A percentile compares a stretch with the other conserved stretches of the same genome.
phyloP scores from a whole-genome alignment of 2,113 vertebrate species.

The Myanophis thanlyinensis region DNA sequence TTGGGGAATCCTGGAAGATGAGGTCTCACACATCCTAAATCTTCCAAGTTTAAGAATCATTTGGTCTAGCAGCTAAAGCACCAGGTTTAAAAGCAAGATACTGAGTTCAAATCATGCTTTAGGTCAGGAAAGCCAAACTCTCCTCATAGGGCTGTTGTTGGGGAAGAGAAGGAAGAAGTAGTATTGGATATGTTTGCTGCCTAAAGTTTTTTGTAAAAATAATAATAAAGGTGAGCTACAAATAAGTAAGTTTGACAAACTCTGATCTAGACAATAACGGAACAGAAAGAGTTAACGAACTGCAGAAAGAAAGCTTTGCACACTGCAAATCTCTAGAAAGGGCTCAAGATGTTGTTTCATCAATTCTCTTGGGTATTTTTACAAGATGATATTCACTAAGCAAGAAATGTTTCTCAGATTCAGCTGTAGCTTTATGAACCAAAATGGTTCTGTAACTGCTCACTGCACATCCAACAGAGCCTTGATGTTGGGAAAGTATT shows the following conservation, averaged over 20 bases:
- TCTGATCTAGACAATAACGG: neutral
- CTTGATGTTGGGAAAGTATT: neutral
- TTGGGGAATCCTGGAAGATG: neutral
- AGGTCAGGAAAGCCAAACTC: neutral
- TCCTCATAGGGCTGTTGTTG: neutral
- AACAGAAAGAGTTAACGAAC: neutral
- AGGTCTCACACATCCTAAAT: neutral
- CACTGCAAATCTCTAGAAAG: neutral
- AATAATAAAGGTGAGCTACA: neutral
- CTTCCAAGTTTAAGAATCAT: neutral
- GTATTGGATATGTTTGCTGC: neutral
- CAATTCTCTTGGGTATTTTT: neutral
- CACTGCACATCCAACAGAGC: neutral
- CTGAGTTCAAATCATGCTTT: neutral
- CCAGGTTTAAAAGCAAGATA: neutral
- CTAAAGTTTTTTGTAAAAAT: neutral
- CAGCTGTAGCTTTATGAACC: neutral
- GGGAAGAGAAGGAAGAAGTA: neutral
- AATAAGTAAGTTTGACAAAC: neutral
- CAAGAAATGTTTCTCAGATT: neutral
- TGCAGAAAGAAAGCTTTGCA: neutral
- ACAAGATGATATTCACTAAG: neutral
- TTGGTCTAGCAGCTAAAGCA: neutral
- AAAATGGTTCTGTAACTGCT: neutral
- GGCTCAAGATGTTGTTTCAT: neutral